These are phyloP conservation scores for Dicyema japonicum DNA, from an alignment of 1,140 invertebrate genomes.

Conservation along the genomic window DNA sequence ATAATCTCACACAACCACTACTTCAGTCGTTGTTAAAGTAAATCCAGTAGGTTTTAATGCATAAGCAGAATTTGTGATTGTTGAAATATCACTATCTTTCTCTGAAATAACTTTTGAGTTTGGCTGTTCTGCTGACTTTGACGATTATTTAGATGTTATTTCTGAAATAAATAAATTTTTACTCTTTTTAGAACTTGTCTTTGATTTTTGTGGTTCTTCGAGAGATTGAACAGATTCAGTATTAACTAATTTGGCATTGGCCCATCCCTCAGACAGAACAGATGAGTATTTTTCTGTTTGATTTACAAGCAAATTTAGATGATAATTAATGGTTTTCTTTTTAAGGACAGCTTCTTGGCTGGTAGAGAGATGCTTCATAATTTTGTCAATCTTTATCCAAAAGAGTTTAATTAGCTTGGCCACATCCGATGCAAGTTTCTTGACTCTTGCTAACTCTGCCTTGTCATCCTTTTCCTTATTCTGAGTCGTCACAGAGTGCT, in stretches of 20 bases:
- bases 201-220: not conserved
- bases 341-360: not conserved
- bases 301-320: constrained; percentile 85
- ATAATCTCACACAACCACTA: constrained; percentile 9
- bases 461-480: not conserved
- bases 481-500: not conserved
- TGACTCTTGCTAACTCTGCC: not conserved
- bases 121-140: not conserved
- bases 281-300: constrained; percentile 80
- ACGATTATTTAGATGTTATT: constrained; percentile 4
- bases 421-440: not conserved
- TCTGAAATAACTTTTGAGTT: constrained; percentile 7
- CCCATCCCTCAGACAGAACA: constrained; percentile 20
- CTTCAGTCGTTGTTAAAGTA: constrained; percentile 55
- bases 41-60: constrained; percentile 88
- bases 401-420: not conserved
- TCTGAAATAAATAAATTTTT: constrained; percentile 1
- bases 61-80: constrained; percentile 28
- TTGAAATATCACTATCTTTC: constrained; percentile 32
- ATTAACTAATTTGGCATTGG: constrained; percentile 1
- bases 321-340: constrained; percentile 42
- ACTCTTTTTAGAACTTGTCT: not conserved
- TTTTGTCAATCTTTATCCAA: constrained; percentile 3
- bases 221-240: not conserved
- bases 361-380: not conserved